Percentiles rank a stretch among this genome's conserved stretches.
phyloP scores from a whole-genome alignment of 2,113 vertebrate genomes.

The Daphoenositta chrysoptera region DNA sequence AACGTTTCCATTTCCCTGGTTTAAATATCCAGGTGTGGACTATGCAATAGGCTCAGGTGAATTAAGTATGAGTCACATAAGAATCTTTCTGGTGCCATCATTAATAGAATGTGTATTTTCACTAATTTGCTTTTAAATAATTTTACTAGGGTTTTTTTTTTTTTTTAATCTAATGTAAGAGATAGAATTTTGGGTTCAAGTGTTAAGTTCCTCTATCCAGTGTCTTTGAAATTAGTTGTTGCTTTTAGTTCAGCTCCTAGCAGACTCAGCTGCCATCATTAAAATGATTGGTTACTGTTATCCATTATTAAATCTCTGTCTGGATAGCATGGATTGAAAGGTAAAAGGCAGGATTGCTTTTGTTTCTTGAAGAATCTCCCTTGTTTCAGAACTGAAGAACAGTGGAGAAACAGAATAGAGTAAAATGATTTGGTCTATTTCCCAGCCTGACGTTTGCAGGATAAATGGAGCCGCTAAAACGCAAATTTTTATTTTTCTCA shows the following conservation, averaged over 20 bases:
- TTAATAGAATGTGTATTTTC: not conserved
- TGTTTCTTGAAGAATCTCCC: not conserved
- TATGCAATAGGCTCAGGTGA: fast-evolving
- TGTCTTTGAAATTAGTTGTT: not conserved
- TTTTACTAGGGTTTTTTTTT: not conserved
- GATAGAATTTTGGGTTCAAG: not conserved
- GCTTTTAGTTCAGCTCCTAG: not conserved
- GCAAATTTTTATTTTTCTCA: not conserved
- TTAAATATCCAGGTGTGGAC: not conserved
- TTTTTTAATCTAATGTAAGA: fast-evolving
- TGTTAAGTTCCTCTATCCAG: not conserved
- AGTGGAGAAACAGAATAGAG: not conserved
- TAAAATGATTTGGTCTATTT: not conserved
- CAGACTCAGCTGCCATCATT: not conserved
- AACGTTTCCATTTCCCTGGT: not conserved
- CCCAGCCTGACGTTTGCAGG: not conserved
- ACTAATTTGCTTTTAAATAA: not conserved
- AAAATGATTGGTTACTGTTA: not conserved
- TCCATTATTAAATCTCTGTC: not conserved
- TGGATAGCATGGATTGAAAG: not conserved
- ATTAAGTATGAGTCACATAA: not conserved
- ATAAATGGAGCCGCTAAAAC: not conserved
- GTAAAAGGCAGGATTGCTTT: not conserved
- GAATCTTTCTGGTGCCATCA: not conserved
- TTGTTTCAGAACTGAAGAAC: not conserved